Evolutionary conservation across 2,888 invertebrate species (phyloP).

Genomic region (Agrochola circellaris): DNA sequence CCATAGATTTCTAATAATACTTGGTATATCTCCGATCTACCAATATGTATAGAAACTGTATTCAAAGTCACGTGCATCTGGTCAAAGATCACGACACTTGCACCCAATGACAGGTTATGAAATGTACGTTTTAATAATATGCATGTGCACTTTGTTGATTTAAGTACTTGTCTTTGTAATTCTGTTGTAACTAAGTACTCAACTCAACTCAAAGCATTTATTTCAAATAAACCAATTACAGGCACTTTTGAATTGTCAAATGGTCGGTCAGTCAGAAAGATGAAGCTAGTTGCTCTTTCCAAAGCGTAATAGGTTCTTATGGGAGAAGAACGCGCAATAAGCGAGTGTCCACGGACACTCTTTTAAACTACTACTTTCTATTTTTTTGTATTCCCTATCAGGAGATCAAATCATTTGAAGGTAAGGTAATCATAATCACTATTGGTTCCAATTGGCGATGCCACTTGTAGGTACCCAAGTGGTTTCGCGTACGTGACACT

Average conservation of each 20-base stretch:
- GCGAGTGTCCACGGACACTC: no score
- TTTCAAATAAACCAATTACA: no score
- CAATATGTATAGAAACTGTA: conserved; percentile 26
- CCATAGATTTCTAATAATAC: conserved; percentile 11
- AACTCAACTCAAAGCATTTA: no score
- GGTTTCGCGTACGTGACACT: background rate
- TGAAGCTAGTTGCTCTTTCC: no score
- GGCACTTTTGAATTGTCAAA: no score
- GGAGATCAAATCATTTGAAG: conserved; percentile 5
- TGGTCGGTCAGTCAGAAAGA: no score
- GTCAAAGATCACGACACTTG: conserved; percentile 41
- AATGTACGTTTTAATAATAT: conserved; percentile 40
- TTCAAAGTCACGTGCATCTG: conserved; percentile 50
- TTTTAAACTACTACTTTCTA: no score
- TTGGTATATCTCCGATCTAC: conserved; percentile 10
- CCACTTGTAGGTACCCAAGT: background rate
- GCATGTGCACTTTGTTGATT: conserved; percentile 27
- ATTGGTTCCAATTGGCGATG: background rate
- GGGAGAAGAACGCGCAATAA: no score
- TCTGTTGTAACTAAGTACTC: background rate
- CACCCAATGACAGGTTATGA: conserved; percentile 46
- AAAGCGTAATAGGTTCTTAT: no score
- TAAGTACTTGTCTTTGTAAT: conserved; percentile 32
- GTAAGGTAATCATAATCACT: background rate
- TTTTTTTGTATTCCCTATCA: conserved; percentile 14